Base-by-base conservation (phyloP, 2,797 vertebrate species). In the Enteromius anoplus region DNA sequence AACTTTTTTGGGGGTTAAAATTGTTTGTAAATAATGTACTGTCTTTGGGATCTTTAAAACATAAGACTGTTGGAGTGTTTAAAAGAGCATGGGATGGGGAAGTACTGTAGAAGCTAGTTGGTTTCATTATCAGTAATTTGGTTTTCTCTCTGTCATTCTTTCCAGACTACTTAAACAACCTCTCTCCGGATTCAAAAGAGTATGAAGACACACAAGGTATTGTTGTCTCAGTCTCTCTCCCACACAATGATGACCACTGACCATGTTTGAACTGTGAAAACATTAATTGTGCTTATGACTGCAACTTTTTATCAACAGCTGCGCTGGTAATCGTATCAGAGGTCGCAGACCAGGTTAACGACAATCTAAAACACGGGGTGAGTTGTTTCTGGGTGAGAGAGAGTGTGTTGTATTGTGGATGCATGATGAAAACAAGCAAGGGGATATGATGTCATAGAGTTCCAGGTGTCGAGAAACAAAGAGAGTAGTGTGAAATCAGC, bases 101-200 rank as follows among this genome's bases (percentile, higher is more conserved):
- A 66, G 14, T 17, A 49, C 37, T 37, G 37, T 37, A 37, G 45
- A 21, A 21, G 21, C 53, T 34, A n/a, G 10, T 26, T 14, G 8
- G 8, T 78, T 26, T 60, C 7, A 11, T 40, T 19, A n/a, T 49
- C 11, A 12, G 12, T 62, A 3, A 37, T 79, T 32, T 79, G 17
- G 12, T 83, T 75, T 78, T 37, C 6, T 75, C 26, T 75, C 40
- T 40, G 9, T 40, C 12, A 72, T 85, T 85, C 14, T 86, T 85
- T 82, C 40, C 93, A 99, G 98, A 99, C 93, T 99, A 99, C 89
- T 93, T 99, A 90, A 99, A 98, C 93, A 98, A 98, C 90, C 96
- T 99, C 73, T 97, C 96, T 85, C 98, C 98, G 9, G 97, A 99
- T 90, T 97, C 96, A 1, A 93, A 95, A 69, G 98, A 99, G 90